A percentile compares a stretch with the other conserved stretches of the same genome.
phyloP scores from a whole-genome alignment of 2,888 invertebrate species.

The Pycnomerus fuliginosus region DNA sequence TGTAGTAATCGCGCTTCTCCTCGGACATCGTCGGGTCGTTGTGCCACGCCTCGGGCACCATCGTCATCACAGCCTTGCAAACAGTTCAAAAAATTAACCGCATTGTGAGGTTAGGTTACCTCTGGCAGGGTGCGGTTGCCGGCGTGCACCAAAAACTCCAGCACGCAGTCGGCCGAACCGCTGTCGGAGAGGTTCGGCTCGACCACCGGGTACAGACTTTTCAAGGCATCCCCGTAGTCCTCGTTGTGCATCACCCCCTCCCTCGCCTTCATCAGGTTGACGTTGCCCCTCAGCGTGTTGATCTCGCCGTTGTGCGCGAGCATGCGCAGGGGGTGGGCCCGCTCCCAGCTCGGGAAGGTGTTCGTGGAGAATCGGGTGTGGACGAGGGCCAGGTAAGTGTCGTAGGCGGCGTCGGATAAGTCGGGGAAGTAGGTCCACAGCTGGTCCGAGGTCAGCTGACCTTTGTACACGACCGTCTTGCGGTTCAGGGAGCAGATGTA shows the following conservation, averaged over 20 bases:
- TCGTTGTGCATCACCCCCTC: slow-evolving; percentile 96
- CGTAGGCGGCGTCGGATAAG: slow-evolving; percentile 73
- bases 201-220: slow-evolving; percentile 93
- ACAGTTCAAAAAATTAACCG: slow-evolving; percentile 7
- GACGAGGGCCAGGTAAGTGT: slow-evolving; percentile 93
- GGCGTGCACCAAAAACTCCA: slow-evolving; percentile 94
- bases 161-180: slow-evolving; percentile 95
- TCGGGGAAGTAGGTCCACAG: slow-evolving; percentile 78
- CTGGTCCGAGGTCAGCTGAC: slow-evolving; percentile 94
- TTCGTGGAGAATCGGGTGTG: slow-evolving; percentile 99
- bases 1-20: slow-evolving; percentile 93
- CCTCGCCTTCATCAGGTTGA: slow-evolving; percentile 97
- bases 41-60: slow-evolving; percentile 99
- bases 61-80: slow-evolving; percentile 91
- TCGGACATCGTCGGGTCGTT: slow-evolving; percentile 89
- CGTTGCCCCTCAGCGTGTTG: slow-evolving; percentile 97
- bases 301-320: slow-evolving; percentile 99
- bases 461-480: slow-evolving; percentile 94
- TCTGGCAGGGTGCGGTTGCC: slow-evolving; percentile 91
- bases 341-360: slow-evolving; percentile 99
- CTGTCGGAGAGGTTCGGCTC: slow-evolving; percentile 98
- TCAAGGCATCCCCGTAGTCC: slow-evolving; percentile 78
- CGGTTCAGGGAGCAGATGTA: slow-evolving; percentile 95
- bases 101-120: too few species aligned
- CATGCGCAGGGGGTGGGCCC: slow-evolving; percentile 92